phyloP scores from a whole-genome alignment of 2,797 vertebrate genomes.

The Eremophila alpestris region DNA sequence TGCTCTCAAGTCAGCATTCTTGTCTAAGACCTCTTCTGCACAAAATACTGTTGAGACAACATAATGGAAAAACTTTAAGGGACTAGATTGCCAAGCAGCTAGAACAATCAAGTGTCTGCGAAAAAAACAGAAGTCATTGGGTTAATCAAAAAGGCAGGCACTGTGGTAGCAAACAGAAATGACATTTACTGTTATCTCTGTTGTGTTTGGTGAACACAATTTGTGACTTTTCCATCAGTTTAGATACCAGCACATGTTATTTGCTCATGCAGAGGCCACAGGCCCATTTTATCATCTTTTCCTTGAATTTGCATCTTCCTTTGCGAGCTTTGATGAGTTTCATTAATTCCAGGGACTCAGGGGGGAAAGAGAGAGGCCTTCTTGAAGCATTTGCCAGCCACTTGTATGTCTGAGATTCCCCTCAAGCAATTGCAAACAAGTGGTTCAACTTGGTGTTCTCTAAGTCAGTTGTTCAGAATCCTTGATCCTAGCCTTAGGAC shows the following conservation, averaged over 20 bases:
- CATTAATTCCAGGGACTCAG: background rate
- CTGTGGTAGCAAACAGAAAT: background rate
- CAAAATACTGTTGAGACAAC: background rate
- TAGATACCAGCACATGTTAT: background rate
- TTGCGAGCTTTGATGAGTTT: background rate
- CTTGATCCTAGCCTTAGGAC: slow-evolving; percentile 38
- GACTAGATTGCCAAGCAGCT: background rate
- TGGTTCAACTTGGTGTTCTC: background rate
- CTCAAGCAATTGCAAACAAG: background rate
- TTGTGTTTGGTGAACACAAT: background rate
- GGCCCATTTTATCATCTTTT: background rate
- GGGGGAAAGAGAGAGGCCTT: background rate
- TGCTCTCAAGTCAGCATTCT: background rate
- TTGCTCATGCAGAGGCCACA: background rate
- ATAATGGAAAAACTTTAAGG: background rate
- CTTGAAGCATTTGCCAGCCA: background rate
- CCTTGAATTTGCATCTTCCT: background rate
- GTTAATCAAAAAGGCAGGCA: background rate
- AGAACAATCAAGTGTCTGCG: slow-evolving; percentile 31
- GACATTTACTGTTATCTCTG: background rate
- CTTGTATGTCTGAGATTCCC: background rate
- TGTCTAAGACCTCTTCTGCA: background rate
- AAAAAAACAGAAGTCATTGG: background rate
- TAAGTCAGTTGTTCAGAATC: background rate
- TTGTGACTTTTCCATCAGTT: background rate